phyloP scores from a whole-genome alignment of 1,140 invertebrate genomes.

The Trachymyrmex septentrionalis region DNA sequence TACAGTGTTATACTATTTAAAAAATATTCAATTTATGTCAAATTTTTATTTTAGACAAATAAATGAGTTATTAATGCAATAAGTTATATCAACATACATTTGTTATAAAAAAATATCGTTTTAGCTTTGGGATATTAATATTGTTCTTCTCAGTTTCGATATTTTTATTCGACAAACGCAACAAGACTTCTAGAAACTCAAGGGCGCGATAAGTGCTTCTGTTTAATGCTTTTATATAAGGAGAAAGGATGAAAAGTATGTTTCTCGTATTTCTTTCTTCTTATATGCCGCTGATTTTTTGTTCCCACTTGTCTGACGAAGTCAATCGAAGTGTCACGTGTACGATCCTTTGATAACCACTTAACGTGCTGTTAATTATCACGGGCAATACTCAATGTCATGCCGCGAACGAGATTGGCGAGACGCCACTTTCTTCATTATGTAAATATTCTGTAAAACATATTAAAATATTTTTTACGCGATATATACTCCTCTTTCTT shows the following conservation, averaged over 20 bases:
- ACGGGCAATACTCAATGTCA: conserved; percentile 29
- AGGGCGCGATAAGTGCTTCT: not conserved
- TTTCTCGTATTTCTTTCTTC: not conserved
- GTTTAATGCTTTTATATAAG: not conserved
- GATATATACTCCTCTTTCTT: not conserved
- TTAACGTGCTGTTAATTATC: conserved; percentile 70
- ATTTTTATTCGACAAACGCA: not conserved
- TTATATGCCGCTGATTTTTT: conserved; percentile 31
- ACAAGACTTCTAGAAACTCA: not conserved
- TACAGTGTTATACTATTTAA: not conserved
- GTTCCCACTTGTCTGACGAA: conserved; percentile 57
- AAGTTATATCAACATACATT: not conserved
- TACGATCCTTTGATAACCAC: not conserved
- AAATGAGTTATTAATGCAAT: not conserved
- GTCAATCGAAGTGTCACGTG: conserved; percentile 5
- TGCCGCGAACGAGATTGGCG: conserved; percentile 45
- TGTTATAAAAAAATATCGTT: not conserved
- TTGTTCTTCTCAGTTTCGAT: not conserved
- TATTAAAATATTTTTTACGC: conserved; percentile 52
- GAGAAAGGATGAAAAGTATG: not conserved
- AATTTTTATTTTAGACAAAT: not conserved
- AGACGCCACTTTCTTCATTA: conserved; percentile 9
- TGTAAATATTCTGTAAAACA: conserved; percentile 46
- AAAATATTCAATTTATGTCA: not conserved
- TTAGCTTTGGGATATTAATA: not conserved